Evolutionary conservation across 2,888 invertebrate genomes (phyloP), one percentile per base, ranked within the genome.

Genomic region (Drosophila pseudotalamancana): DNA sequence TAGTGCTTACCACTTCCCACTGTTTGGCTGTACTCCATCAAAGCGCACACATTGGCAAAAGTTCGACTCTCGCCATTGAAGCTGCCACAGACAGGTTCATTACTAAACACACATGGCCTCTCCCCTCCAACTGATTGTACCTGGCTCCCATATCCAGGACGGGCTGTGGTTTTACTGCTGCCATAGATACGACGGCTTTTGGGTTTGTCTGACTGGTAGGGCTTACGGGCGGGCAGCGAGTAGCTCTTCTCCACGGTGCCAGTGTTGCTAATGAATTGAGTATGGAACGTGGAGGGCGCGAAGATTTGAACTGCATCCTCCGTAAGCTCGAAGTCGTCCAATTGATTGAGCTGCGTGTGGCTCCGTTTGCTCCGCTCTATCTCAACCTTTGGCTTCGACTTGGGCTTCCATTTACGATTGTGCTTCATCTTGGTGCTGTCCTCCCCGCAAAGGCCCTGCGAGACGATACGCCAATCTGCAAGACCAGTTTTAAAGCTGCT

Each of bases 361-460:
- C 76, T 86, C 19, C 86, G 74, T 42, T 81, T 87, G 29, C 55
- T 69, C 31, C 82, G 85, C 23, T 79, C 74, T 18, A 14, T 37
- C 2, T 69, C 49, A 29, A 48, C 21, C 19, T 71, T 69, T 6
- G 82, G 67, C 53, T 78, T 77, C 11, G 56, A 31, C 21, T 68
- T 66, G 2, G 84, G 72, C 60, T 69, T 72, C 11, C 40, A 43
- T 25, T 72, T 70, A 63, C 66, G 70, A 39, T 6, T 72, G 34
- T 77, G 63, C 72, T 84, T 71, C 85, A 80, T 73, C 57, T 88
- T 77, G 53, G 31, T 77, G 69, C 65, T 81, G 54, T 89, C 89
- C 62, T 89, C 89, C n/a, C 82, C 87, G 29, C 89, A 89, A 6
- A 89, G 60, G 0, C 88, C 88, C 23, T 74, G 50, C 4, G 87